phyloP scores from a whole-genome alignment of 2,797 vertebrate genomes.

The Eleutherodactylus coqui region DNA sequence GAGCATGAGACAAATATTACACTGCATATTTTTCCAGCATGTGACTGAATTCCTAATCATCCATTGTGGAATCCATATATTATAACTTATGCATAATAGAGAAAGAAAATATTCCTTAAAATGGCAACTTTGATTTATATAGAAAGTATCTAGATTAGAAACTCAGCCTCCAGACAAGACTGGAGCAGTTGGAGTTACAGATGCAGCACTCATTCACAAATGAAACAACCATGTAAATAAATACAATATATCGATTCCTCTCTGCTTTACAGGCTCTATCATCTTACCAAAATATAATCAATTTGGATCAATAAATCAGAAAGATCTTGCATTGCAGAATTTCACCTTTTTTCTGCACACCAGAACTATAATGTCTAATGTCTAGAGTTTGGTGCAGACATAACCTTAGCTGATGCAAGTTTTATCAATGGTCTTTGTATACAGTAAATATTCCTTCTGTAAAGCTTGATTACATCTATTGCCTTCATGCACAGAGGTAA shows the following conservation, averaged over 20 bases:
- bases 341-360: neutral
- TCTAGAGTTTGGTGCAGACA: constrained; percentile 15
- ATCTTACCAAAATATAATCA: neutral
- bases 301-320: neutral
- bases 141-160: neutral
- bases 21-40: neutral
- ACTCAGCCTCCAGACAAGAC: neutral
- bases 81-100: neutral
- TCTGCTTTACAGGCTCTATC: neutral
- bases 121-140: neutral
- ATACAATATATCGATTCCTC: constrained; percentile 8
- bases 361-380: neutral
- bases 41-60: neutral
- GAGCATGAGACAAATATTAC: neutral
- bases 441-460: neutral
- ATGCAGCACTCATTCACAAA: neutral
- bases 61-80: no score
- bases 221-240: constrained; percentile 22
- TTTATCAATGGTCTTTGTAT: neutral
- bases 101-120: neutral
- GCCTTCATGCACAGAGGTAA: neutral
- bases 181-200: neutral
- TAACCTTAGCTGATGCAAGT: neutral
- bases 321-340: neutral
- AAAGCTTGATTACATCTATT: neutral